Base-by-base conservation (phyloP, 1,140 invertebrate genomes). In the Magallana angulata region DNA sequence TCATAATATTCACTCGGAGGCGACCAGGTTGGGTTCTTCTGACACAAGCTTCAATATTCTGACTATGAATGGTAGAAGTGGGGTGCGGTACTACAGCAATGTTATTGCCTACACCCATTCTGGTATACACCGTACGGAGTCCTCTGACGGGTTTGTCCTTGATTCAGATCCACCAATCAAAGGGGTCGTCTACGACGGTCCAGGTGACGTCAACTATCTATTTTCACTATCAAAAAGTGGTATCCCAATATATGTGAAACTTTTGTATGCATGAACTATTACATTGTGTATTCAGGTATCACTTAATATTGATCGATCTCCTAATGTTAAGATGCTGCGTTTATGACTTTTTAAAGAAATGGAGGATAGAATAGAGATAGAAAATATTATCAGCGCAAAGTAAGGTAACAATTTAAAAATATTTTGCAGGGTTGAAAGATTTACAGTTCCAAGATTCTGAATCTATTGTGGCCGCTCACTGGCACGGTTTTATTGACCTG, bases 121-220 rank as follows among this genome's bases (percentile, higher is more conserved):
- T 12, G 88, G 87, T 30, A 14, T 76, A 7, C 80, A 88, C 57
- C 57, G 82, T 1, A 86, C 84, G 12, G 88, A 81, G 11, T 64
- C 83, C n/a, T 90, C 89, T 14, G 90, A 91, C 85, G 90, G 90
- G 7, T 87, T 91, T 30, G 57, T 84, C n/a, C 56, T 90, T 1
- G 89, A 90, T 81, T 64, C 16, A 30, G 84, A 16, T 9, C 71
- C 80, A 30, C 90, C 90, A 18, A 36, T 30, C 2, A 7, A 84
- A n/a, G 90, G 90, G 36, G 81, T 59, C 18, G 88, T 91, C 6
- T 83, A 88, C 81, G 90, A 91, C 86, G 90, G 90, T 58, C 60
- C 76, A 68, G 89, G 90, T 91, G 82, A 59, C 36, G 2, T 48
- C 36, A 48, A 48, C 36, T 48, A 48, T 48, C 36, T 48, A 4